Base-by-base conservation (phyloP, 2,888 invertebrate genomes). In the Habroteleia sp. region DNA sequence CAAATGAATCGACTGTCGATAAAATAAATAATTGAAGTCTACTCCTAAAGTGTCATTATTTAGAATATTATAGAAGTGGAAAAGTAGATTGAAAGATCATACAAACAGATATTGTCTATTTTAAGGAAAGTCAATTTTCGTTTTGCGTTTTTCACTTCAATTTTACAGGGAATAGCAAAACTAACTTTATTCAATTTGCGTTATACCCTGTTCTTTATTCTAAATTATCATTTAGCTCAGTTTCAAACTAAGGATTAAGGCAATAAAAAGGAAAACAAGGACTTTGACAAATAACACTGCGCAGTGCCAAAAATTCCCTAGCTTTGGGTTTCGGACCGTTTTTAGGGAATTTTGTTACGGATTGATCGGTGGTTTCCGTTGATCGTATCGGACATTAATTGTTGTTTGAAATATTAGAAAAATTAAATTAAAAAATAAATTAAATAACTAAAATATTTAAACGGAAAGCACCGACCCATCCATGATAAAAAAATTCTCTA, bases 31-130 rank as follows among this genome's bases (percentile, higher is more conserved):
- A 42, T 58, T 35, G 23, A 35, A 44, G 46, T 11, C 60, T 60
- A 60, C 60, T 44, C 60, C 60, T 60, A 60, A 46, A 17, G 60
- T 60, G 46, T 46, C 44, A 17, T 41, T 41, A 42, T 58, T 44
- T 23, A 58, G 44, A 58, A 42, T 41, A 37, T 25, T 37, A 60
- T 7, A 60, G 60, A 44, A 60, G 37, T 46, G 44, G 46, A 60
- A 17, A 46, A 46, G 13, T 39, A 60, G 60, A 60, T 27, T 46
- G 60, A 35, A n/a, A 58, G 58, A 46, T 60, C 58, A 35, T 58
- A 44, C 42, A 56, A 42, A 58, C 25, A 58, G 56, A 17, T 44
- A 20, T 31, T n/a, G n/a, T 25, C 10, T 33, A 41, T 35, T 50
- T 33, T n/a, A 27, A 27, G 14, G 27, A 14, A 44, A 44, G 17